A percentile compares a stretch with the other conserved stretches of the same genome.
phyloP scores from a whole-genome alignment of 2,888 invertebrate species.

The Clepsis dumicolana region DNA sequence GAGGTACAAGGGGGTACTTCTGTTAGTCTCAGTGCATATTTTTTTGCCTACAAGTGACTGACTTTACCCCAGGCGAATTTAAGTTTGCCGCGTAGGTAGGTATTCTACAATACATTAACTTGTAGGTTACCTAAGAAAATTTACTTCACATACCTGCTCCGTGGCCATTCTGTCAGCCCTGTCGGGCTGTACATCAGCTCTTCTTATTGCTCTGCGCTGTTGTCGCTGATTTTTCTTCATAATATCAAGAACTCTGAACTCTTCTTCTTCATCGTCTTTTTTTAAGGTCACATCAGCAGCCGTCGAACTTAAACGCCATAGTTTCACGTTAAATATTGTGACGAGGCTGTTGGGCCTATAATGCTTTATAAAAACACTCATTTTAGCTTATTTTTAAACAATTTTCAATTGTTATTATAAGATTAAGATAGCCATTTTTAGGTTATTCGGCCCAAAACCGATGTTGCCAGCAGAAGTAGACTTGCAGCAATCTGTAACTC shows the following conservation, averaged over 20 bases:
- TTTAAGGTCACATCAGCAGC: slow-evolving; percentile 62
- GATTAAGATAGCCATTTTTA: slow-evolving; percentile 54
- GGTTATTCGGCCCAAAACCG: slow-evolving; percentile 9
- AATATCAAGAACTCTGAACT: slow-evolving; percentile 84
- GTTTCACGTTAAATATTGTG: slow-evolving; percentile 60
- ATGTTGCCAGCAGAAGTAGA: slow-evolving; percentile 26
- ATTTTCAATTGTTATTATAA: slow-evolving; percentile 53
- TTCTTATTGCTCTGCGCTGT: slow-evolving; percentile 59
- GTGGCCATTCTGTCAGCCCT: slow-evolving; percentile 76
- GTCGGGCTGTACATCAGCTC: slow-evolving; percentile 73
- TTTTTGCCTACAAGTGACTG: no score
- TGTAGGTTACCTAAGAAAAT: not conserved
- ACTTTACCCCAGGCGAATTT: no score
- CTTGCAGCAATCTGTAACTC: not conserved
- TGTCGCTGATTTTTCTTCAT: slow-evolving; percentile 68
- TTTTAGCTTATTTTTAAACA: slow-evolving; percentile 53
- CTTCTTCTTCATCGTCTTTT: slow-evolving; percentile 74
- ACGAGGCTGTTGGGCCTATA: slow-evolving; percentile 61
- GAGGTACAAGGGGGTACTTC: no score
- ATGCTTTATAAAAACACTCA: slow-evolving; percentile 75
- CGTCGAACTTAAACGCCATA: slow-evolving; percentile 76
- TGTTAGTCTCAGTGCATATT: no score
- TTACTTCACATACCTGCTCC: slow-evolving; percentile 66
- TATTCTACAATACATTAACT: no score
- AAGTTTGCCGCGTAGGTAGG: no score